phyloP scores from a whole-genome alignment of 92 coral and sea anemone genomes.

The Parazoanthus atlanticus region DNA sequence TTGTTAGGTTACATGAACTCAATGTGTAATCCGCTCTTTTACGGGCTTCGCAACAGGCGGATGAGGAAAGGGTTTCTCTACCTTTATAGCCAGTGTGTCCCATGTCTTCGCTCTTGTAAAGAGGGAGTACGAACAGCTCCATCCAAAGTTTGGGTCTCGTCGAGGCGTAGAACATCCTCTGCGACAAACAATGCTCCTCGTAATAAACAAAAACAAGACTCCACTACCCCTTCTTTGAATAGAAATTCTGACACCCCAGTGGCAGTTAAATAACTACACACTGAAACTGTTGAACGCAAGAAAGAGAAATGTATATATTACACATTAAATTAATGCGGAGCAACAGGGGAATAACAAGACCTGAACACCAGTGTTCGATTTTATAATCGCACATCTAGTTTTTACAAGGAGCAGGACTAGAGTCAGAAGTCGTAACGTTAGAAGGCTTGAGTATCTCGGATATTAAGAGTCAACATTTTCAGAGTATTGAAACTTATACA shows the following conservation, averaged over 20 bases:
- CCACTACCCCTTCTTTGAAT: neutral
- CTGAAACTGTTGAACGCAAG: neutral
- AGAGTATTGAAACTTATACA: no score
- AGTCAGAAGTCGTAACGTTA: no score
- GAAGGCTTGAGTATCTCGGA: no score
- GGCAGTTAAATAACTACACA: neutral
- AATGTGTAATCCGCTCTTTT: slow-evolving; percentile 74
- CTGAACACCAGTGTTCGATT: no score
- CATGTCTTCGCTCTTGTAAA: neutral
- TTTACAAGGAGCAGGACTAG: no score
- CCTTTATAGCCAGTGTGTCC: slow-evolving; percentile 27
- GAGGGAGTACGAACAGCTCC: neutral
- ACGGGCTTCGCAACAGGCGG: slow-evolving; percentile 68
- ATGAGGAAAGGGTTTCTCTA: slow-evolving; percentile 48
- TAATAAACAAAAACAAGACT: neutral
- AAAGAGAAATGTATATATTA: no score
- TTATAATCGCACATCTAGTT: no score
- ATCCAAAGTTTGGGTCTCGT: neutral
- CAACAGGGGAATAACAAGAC: no score
- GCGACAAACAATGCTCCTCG: neutral
- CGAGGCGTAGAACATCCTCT: neutral
- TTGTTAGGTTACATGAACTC: slow-evolving; percentile 78
- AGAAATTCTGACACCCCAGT: neutral
- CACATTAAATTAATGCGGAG: no score
- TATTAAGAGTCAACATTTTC: no score